Percentiles rank a stretch among this genome's conserved stretches.
Evolutionary conservation across 2,113 vertebrate species (phyloP).

Genomic region (Tichodroma muraria): DNA sequence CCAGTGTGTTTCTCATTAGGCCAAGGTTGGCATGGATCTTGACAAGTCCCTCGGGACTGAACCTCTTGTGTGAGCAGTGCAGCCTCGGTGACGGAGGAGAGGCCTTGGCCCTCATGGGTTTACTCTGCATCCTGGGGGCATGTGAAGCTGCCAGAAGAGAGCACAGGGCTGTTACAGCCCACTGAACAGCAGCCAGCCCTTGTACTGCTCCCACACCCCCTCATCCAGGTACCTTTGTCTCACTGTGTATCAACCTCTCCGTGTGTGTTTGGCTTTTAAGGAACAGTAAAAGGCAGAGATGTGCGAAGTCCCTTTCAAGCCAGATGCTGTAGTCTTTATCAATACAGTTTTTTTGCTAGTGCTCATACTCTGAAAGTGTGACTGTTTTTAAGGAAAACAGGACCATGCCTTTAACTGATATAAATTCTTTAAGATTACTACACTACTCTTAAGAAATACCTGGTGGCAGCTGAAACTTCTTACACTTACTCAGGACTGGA

Average conservation of each 20-base stretch:
- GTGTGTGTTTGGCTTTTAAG: not conserved
- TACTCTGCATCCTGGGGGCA: not conserved
- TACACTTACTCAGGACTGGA: not conserved
- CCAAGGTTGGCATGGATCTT: not conserved
- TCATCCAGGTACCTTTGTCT: not conserved
- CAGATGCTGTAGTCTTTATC: not conserved
- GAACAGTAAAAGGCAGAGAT: not conserved
- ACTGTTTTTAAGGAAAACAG: not conserved
- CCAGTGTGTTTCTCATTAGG: not conserved
- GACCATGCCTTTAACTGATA: not conserved
- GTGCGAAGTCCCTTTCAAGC: not conserved
- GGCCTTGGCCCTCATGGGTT: not conserved
- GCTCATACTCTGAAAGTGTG: not conserved
- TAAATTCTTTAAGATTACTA: not conserved
- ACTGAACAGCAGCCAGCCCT: not conserved
- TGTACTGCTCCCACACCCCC: not conserved
- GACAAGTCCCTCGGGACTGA: not conserved
- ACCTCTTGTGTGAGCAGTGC: not conserved
- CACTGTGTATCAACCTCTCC: fast-evolving
- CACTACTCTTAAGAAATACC: not conserved
- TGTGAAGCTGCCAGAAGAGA: fast-evolving
- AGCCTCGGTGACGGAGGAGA: not conserved
- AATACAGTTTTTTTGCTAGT: fast-evolving
- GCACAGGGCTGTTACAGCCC: not conserved
- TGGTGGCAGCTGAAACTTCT: not conserved